Evolutionary conservation across 2,888 invertebrate species (phyloP), one percentile per base, ranked within the genome.

Genomic region (Cataglyphis rosenhaueri): DNA sequence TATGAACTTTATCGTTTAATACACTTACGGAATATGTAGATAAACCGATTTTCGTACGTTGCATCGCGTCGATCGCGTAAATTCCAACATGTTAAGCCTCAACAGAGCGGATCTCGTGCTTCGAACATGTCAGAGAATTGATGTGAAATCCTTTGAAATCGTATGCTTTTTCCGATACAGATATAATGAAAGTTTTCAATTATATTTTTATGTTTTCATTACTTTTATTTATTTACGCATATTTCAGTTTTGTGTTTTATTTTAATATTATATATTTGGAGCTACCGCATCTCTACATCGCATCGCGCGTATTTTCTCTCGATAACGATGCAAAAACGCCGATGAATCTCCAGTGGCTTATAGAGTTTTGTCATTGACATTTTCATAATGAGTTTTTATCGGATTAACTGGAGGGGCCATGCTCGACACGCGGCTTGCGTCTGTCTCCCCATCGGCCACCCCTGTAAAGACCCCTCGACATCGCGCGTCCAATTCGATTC

Each of bases 321-420:
- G 55, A 32, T 66, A 57, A 76, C 41, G 68, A 76, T n/a, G n/a
- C 15, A 32, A 29, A 66, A 76, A 38, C 12, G 55, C 55, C 76
- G 25, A 35, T 52, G 35, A 25, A 75, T 10, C 25, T 65, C 8
- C 66, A 9, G 52, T 55, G 66, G 38, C 48, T 12, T 0, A 29
- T 12, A 41, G 29, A 78, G 21, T 71, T 78, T 78, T 71, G 73
- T 44, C 73, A 71, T 71, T 71, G 78, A 78, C 73, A 71, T 78
- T 78, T 59, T 78, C 73, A 71, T 71, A 78, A 78, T 57, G 78
- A 59, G 70, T 78, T 78, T 78, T 78, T 78, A 78, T 78, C 71
- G 59, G 78, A 76, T 76, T 76, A 76, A 76, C 38, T 15, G 41
- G 65, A 25, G 32, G 32, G 5, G 55, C n/a, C 38, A 15, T 18